Base-by-base conservation (phyloP, 2,113 vertebrate genomes). In the Pterocles burchelli region DNA sequence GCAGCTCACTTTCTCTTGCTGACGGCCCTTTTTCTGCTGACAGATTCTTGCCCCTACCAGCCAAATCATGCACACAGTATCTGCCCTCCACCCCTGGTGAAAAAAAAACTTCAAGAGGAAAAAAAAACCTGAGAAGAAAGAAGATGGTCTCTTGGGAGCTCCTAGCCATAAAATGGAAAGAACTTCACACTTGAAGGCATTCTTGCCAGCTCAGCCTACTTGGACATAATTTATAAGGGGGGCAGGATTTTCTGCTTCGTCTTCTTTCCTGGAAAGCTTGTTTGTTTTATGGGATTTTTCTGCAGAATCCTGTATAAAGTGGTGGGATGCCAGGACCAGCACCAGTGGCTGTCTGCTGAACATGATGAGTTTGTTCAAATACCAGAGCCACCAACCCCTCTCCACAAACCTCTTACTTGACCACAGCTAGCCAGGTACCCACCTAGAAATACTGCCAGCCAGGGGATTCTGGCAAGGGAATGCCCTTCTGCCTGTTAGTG, bases 1-100 rank as follows among this genome's bases (percentile, higher is more conserved):
- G 97, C 97, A 97, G 97, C 97, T 98, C 97, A 98, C 98, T 98
- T 98, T 97, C 98, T 79, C 95, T 96, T 96, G 96, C 96, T 92
- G 96, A 97, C 95, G 13, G 90, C 83, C 96, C 92, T 95, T 98
- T 98, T 98, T 98, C 97, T 88, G 94, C 95, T 97, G 95, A 93
- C 95, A 95, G 95, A 95, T 97, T 97, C 91, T 76, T 94, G 95
- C 92, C 95, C 95, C 94, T 95, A 96, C 90, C 94, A 97, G 96
- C 95, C 97, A 97, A 97, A 97, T 95, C 95, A 97, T 93, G 95
- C 93, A 71, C 75, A 59, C 66, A 17, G 58, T 73, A 94, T 95
- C 88, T 95, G 89, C 94, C 85, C 41, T 86, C 85, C 48, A 88
- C 61, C 73, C 43, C 10, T 0, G 0, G 18, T 22, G 20, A n/a